These are phyloP conservation scores for Trematomus bernacchii DNA, from an alignment of 2,797 vertebrate species.

Conservation along the genomic window DNA sequence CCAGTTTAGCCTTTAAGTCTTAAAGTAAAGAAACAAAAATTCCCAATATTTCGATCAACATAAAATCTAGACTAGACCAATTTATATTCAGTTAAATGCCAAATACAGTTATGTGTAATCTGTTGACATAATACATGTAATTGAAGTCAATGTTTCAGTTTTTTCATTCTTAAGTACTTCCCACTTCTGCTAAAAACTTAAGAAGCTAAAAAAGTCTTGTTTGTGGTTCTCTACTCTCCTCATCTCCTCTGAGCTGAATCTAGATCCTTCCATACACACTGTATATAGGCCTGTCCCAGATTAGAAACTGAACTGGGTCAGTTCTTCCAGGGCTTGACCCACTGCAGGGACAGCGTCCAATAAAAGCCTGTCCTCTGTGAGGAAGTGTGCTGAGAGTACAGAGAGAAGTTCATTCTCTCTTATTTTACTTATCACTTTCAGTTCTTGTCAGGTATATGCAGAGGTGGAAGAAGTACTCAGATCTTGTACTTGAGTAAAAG, in stretches of 20 bases:
- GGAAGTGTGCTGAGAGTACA: conserved; percentile 44
- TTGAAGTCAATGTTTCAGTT: too few relatives aligned
- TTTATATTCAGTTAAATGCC: too few relatives aligned
- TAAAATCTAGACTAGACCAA: too few relatives aligned
- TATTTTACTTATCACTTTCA: background rate
- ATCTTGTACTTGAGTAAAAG: too few relatives aligned
- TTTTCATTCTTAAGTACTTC: too few relatives aligned
- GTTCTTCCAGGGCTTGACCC: conserved; percentile 69
- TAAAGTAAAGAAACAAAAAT: too few relatives aligned
- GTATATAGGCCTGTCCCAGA: conserved; percentile 76
- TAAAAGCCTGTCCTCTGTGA: conserved; percentile 47
- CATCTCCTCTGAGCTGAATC: conserved; percentile 59
- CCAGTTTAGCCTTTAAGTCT: too few relatives aligned
- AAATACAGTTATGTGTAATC: too few relatives aligned
- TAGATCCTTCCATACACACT: conserved; percentile 32
- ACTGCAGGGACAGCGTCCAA: conserved; percentile 67
- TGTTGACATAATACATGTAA: too few relatives aligned
- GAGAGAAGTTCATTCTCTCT: background rate
- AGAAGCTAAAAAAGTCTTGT: background rate
- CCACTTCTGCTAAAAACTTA: background rate
- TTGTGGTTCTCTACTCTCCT: background rate
- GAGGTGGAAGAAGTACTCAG: background rate
- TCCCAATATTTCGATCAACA: too few relatives aligned
- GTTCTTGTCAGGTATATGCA: background rate
- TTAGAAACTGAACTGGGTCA: conserved; percentile 82